Evolutionary conservation across 2,113 vertebrate species (phyloP).

Genomic region (Halcyon senegalensis): DNA sequence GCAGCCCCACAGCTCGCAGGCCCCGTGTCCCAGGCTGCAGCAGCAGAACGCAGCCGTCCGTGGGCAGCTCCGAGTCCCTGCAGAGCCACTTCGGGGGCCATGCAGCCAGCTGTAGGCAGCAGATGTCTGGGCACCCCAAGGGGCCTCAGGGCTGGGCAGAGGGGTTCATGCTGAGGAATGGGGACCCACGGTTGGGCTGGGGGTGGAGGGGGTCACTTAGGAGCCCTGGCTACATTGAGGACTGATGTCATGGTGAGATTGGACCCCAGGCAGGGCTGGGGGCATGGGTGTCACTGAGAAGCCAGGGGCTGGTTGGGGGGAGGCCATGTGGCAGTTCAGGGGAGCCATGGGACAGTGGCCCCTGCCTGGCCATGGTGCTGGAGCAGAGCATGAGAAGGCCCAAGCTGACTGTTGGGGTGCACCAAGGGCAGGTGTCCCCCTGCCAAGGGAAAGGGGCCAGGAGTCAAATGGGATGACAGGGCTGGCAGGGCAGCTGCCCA

Average conservation of each 20-base stretch:
- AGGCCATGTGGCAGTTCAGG: not conserved
- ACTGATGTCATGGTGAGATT: not conserved
- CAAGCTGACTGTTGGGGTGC: not conserved
- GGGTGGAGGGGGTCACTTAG: fast-evolving
- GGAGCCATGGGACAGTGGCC: not conserved
- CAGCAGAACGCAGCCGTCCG: not conserved
- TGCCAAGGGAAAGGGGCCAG: too few species aligned
- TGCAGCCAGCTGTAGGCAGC: not conserved
- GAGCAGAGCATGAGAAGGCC: not conserved
- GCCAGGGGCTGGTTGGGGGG: not conserved
- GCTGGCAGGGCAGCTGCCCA: not conserved
- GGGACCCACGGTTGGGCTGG: not conserved
- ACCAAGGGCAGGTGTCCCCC: not conserved
- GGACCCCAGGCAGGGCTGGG: not conserved
- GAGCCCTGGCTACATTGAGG: not conserved
- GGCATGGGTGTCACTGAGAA: not conserved
- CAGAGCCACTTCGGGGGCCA: fast-evolving
- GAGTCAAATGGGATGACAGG: not conserved
- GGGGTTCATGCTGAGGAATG: not conserved
- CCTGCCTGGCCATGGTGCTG: fast-evolving
- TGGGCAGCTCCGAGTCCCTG: too few species aligned
- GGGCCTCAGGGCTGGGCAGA: not conserved
- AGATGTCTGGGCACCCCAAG: not conserved
- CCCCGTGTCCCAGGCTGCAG: fast-evolving
- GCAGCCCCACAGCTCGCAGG: not conserved